Conservation (phyloP, 2,113 vertebrate genomes). For the Ceratotherium simum region DNA sequence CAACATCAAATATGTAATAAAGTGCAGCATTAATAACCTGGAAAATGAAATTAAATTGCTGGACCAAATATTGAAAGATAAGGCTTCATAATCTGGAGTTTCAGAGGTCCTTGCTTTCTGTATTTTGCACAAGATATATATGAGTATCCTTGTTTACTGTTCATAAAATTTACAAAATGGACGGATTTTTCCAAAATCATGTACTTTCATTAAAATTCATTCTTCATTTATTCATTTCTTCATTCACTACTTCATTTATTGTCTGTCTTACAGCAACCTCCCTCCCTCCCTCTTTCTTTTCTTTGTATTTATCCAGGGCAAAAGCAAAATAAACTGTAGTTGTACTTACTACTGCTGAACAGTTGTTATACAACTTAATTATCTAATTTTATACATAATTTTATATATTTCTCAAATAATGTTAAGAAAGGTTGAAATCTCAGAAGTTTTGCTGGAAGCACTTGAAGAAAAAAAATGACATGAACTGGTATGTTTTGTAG, state of each 20-base stretch:
- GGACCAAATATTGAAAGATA: neutral
- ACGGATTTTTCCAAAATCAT: neutral
- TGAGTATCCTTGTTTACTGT: neutral
- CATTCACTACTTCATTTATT: neutral
- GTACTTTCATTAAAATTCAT: neutral
- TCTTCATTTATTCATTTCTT: too few relatives aligned
- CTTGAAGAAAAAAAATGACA: neutral
- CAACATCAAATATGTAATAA: neutral
- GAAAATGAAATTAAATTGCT: slow-evolving; percentile 43
- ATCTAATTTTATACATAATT: neutral
- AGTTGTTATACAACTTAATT: neutral
- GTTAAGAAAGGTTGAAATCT: neutral
- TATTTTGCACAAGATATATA: neutral
- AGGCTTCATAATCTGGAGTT: neutral
- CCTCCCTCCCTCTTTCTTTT: neutral
- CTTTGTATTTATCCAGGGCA: neutral
- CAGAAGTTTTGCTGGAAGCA: neutral
- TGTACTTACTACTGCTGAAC: neutral
- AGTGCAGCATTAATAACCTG: neutral
- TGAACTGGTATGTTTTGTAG: neutral
- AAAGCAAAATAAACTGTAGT: neutral
- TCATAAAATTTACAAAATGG: neutral
- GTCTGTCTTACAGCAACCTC: rapidly evolving
- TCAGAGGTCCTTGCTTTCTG: neutral
- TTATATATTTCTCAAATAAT: slow-evolving; percentile 3